A percentile compares a stretch with the other conserved stretches of the same genome.
Conservation (phyloP, 2,888 invertebrate species). For the Mesorhabditis belari region DNA sequence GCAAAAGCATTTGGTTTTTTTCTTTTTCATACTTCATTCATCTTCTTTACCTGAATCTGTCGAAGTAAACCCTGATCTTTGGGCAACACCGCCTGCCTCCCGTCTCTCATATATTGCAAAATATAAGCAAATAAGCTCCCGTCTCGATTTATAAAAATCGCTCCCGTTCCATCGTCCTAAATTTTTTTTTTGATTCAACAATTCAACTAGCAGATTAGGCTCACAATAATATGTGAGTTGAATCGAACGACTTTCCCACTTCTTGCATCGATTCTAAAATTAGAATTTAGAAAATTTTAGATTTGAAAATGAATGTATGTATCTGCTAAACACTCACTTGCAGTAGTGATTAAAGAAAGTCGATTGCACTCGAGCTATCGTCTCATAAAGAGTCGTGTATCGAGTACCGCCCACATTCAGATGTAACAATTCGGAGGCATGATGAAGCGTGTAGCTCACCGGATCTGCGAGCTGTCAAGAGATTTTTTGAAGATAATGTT, state of each 20-base stretch:
- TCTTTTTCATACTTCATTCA: background rate
- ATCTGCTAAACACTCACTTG: background rate
- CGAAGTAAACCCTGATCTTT: conserved; percentile 15
- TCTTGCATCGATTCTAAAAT: conserved; percentile 17
- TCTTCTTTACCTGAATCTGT: conserved; percentile 15
- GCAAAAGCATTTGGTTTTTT: conserved; percentile 1
- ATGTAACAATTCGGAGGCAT: conserved; percentile 21
- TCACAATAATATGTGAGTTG: conserved; percentile 18
- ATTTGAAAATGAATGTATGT: too few relatives aligned
- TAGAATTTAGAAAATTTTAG: background rate
- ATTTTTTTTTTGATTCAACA: conserved; percentile 2
- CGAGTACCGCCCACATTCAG: conserved; percentile 27
- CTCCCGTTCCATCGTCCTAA: conserved; percentile 25
- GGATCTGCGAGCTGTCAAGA: background rate
- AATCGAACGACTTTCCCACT: conserved; percentile 20
- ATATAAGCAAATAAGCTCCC: conserved; percentile 25
- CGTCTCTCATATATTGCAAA: conserved; percentile 28
- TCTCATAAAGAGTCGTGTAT: conserved; percentile 25
- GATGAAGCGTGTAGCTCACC: conserved; percentile 10
- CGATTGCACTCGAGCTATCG: conserved; percentile 17
- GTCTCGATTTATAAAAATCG: conserved; percentile 31
- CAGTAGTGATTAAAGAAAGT: conserved; percentile 18
- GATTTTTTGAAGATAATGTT: background rate
- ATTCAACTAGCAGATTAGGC: background rate
- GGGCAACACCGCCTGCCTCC: conserved; percentile 24